Evolutionary conservation across 2,888 invertebrate species (phyloP).

Genomic region (Parthenolecanium corni): DNA sequence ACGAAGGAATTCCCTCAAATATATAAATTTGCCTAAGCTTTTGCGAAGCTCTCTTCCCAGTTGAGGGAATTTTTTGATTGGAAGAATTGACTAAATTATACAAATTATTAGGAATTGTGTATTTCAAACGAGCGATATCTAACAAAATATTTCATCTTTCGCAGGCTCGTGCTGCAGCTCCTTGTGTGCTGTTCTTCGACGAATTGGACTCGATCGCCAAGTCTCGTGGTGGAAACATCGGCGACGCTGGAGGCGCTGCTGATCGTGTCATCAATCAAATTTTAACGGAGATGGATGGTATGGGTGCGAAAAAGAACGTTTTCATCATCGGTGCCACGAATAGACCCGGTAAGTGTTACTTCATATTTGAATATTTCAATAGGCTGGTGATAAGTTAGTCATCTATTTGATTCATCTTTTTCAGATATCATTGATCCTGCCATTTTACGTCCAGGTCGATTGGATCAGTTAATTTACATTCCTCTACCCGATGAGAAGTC

Average conservation of each 20-base stretch:
- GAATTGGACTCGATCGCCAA: slow-evolving; percentile 99
- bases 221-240: slow-evolving; percentile 91
- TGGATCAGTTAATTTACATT: slow-evolving; percentile 99
- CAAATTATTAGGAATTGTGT: too few relatives aligned
- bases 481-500: slow-evolving; percentile 98
- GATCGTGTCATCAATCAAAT: slow-evolving; percentile 99
- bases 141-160: too few relatives aligned
- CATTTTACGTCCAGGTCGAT: slow-evolving; percentile 92
- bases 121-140: not conserved
- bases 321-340: slow-evolving; percentile 98
- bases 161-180: slow-evolving; percentile 93
- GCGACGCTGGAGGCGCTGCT: slow-evolving; percentile 96
- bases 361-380: not conserved
- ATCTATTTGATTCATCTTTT: slow-evolving; percentile 32
- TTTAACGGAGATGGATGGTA: slow-evolving; percentile 99
- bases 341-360: slow-evolving; percentile 46
- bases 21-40: too few relatives aligned
- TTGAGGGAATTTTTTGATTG: too few relatives aligned
- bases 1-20: too few relatives aligned
- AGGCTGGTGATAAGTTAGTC: not conserved
- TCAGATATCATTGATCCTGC: slow-evolving; percentile 98
- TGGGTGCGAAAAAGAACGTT: slow-evolving; percentile 99
- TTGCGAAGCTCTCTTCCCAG: too few relatives aligned
- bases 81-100: too few relatives aligned
- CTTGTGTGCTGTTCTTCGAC: slow-evolving; percentile 98